Base-by-base conservation (phyloP, 2,888 invertebrate species). In the Andrena flavipes region DNA sequence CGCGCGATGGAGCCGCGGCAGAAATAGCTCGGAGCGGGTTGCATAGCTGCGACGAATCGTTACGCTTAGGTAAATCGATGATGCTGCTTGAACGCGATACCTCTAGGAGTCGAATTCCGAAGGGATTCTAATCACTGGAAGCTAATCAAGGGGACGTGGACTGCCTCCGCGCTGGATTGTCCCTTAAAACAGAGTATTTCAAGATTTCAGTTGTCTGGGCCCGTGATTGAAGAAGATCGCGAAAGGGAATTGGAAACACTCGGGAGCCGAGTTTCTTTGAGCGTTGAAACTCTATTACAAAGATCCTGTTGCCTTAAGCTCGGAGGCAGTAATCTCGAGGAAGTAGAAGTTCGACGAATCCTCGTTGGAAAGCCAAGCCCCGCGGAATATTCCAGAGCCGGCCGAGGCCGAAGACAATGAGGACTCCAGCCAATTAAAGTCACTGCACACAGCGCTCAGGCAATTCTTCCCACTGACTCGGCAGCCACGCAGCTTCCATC, bases 1-100 rank as follows among this genome's bases (percentile, higher is more conserved):
- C 4, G n/a, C 0, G 62, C 33, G 33, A 71, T 49, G 30, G 33
- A 49, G 23, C 1, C n/a, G 48, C 13, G 3, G 13, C 70, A 7
- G 48, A 56, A 62, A 71, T 60, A 71, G 42, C 48, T 29, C 42
- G 16, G 8, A 26, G 54, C 16, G 67, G 10, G n/a, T 51, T 29
- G n/a, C 51, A 29, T 67, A 30, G 30, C 10, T 7, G 33, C 54
- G 35, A 8, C 26, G 6, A 68, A 68, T 56, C 54, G 16, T 33
- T 30, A 7, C 23, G n/a, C n/a, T n/a, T 20, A 33, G 33, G 56
- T 54, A 8, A 56, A 23, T 1, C 23, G 26, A 26, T 3, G 26
- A 26, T 13, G 23, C 4, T 26, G 3, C 8, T 56, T 26, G 26
- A 23, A 23, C 23, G 3, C 1, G 10, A 26, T 26, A 42, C 0